Conservation (phyloP, 2,797 vertebrate species). For the Paramormyrops hopkinsi region DNA sequence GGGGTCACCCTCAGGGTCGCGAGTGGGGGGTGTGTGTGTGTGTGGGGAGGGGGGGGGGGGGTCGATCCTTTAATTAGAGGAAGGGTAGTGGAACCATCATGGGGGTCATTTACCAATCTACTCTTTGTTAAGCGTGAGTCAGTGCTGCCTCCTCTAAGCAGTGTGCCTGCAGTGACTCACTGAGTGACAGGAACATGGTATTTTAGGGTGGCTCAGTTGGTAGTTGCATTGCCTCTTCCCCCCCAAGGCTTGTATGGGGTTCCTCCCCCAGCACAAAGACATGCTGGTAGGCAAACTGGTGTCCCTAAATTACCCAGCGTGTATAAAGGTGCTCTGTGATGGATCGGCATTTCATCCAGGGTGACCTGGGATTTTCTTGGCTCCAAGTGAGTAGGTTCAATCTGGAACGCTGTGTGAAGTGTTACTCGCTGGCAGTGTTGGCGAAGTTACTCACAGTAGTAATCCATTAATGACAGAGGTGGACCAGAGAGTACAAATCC, state of each 20-base stretch:
- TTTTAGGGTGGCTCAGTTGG: neutral
- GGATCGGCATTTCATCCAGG: neutral
- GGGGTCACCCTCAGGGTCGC: constrained; percentile 23
- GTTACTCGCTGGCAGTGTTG: neutral
- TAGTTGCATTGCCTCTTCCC: neutral
- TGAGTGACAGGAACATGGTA: neutral
- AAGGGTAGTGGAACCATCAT: constrained; percentile 25
- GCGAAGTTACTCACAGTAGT: neutral
- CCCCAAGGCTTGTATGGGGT: neutral
- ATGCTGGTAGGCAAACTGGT: neutral
- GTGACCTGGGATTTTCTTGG: neutral
- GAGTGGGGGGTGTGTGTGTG: constrained; percentile 20
- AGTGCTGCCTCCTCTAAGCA: neutral
- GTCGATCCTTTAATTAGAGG: constrained; percentile 51
- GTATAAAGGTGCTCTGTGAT: neutral
- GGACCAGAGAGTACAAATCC: neutral
- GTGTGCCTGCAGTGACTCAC: neutral
- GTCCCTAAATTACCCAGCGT: neutral
- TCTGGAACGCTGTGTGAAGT: neutral
- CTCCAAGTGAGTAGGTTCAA: neutral
- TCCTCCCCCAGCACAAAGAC: neutral
- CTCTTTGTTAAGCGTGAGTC: neutral
- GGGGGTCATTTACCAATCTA: neutral
- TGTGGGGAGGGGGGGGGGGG: constrained; percentile 39
- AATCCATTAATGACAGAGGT: neutral